A percentile compares a stretch with the other conserved stretches of the same genome.
Evolutionary conservation across 2,888 invertebrate genomes (phyloP).

Genomic region (Cerceris ruficornis): DNA sequence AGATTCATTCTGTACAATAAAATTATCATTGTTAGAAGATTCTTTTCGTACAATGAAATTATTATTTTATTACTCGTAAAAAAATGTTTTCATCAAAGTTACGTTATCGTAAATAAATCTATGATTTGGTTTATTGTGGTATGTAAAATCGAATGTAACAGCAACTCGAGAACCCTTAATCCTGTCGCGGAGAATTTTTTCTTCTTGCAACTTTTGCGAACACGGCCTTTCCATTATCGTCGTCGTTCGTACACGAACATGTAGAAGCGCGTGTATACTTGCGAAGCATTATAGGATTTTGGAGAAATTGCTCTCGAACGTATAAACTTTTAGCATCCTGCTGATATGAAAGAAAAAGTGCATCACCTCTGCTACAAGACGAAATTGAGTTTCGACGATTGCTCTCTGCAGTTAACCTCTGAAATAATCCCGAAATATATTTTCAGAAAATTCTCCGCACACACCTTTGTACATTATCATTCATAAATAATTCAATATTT

Average conservation of each 20-base stretch:
- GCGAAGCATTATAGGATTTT: constrained; percentile 46
- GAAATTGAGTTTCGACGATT: constrained; percentile 8
- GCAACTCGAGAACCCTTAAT: constrained; percentile 20
- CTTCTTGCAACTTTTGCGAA: constrained; percentile 44
- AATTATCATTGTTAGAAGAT: too few species aligned
- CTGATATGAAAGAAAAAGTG: constrained; percentile 20
- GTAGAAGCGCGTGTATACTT: constrained; percentile 16
- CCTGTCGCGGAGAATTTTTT: constrained; percentile 32
- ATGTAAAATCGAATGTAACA: constrained; percentile 32
- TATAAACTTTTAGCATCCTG: constrained; percentile 46
- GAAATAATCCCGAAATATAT: neutral
- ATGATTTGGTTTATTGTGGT: neutral
- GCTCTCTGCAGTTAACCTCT: neutral
- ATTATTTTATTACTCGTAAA: neutral
- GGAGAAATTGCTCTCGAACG: constrained; percentile 46
- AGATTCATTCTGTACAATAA: too few species aligned
- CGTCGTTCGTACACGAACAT: constrained; percentile 21
- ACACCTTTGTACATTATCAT: neutral
- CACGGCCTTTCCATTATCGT: constrained; percentile 59
- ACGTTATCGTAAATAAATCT: neutral
- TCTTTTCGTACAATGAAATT: too few species aligned
- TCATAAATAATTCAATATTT: too few species aligned
- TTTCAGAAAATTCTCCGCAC: neutral
- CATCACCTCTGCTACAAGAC: constrained; percentile 1
- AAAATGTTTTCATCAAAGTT: neutral